Base-by-base conservation (phyloP, 1,140 invertebrate genomes). In the Formica selysi region DNA sequence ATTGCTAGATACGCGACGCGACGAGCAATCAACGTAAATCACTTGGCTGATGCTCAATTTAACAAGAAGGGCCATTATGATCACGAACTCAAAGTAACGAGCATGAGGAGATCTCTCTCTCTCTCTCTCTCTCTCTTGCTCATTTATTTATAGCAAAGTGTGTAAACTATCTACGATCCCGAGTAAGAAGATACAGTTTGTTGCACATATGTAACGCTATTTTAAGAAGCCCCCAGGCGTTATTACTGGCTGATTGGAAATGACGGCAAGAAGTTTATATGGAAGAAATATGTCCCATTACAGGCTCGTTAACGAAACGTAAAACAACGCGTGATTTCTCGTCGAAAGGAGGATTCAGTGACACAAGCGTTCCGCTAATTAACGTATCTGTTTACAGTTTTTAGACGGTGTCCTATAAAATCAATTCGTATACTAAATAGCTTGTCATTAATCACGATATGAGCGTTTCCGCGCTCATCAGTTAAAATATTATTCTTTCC, bases 31-130 rank as follows among this genome's bases (percentile, higher is more conserved):
- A 94, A 95, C 94, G 94, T 95, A 94, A 95, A 95, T 95, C 94
- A 95, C 94, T 95, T 92, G 92, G 92, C 92, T 92, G 93, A 95
- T 94, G 94, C 93, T 95, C 93, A 94, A 95, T 95, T 95, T 95
- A 95, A 95, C 94, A 94, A 95, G 93, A 94, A 94, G 94, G 91
- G 92, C 93, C 93, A 94, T 94, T 95, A 94, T 93, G 90, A 94
- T 93, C 92, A 86, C 87, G 89, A 92, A 92, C 92, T 92, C 86
- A 90, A 92, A 89, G 91, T 93, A 94, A 93, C 92, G 90, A 93
- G 89, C 85, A 89, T 59, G 62, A 78, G 41, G 65, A 80, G 54
- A 48, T 68, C 62, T 64, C 7, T 36, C 54, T 22, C 64, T 70
- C 48, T 76, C 36, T 19, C 86, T 51, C 11, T 48, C 32, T 59